Conservation (phyloP, 1,140 invertebrate species). For the Ceratina australensis region DNA sequence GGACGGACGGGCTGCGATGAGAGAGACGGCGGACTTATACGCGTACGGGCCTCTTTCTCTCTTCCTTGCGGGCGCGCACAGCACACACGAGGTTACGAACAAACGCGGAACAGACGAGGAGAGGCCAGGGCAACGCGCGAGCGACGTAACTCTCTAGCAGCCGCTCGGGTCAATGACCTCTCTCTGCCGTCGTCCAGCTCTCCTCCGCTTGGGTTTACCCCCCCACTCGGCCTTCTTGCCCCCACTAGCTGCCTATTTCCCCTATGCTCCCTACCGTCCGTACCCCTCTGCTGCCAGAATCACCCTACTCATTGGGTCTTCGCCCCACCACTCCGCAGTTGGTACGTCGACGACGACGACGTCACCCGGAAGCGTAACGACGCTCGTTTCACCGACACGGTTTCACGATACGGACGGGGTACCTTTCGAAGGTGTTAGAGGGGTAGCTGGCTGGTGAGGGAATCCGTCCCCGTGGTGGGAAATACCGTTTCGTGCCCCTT, state of each 20-base stretch:
- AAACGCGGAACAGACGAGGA: conserved; percentile 65
- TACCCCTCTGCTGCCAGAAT: neutral
- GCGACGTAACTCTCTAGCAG: conserved; percentile 75
- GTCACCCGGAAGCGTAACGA: conserved; percentile 25
- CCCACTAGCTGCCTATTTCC: neutral
- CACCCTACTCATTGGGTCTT: neutral
- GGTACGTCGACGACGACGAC: conserved; percentile 51
- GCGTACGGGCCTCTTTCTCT: conserved; percentile 40
- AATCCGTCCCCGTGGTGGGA: neutral
- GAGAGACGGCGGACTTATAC: neutral
- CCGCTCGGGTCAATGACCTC: conserved; percentile 79
- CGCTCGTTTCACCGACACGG: conserved; percentile 14
- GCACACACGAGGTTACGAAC: conserved; percentile 65
- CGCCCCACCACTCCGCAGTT: conserved; percentile 10
- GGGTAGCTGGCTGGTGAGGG: neutral
- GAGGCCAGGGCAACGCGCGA: conserved; percentile 65
- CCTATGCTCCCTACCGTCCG: neutral
- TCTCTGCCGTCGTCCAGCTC: conserved; percentile 73
- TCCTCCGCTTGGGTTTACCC: conserved; percentile 42
- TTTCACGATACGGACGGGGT: neutral
- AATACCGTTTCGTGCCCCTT: neutral
- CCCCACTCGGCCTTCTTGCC: neutral
- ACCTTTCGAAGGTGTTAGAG: conserved; percentile 2
- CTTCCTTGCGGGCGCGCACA: conserved; percentile 54
- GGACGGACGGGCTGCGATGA: neutral